Percentiles rank a stretch among this genome's conserved stretches.
Conservation (phyloP, 2,888 invertebrate genomes). For the Campoplex capitator region DNA sequence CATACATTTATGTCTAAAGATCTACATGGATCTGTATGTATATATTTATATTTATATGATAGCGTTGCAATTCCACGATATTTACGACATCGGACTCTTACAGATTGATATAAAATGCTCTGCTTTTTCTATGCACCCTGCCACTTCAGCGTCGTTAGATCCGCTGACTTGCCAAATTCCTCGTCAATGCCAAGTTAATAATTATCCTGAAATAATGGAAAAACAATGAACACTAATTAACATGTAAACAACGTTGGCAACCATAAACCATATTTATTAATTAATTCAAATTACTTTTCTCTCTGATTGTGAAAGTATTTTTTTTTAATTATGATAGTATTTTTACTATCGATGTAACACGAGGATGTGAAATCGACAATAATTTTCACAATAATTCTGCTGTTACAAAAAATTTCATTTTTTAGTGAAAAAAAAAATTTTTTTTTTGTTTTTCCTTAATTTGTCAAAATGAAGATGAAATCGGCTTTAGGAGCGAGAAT, state of each 20-base stretch:
- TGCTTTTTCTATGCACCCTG: not conserved
- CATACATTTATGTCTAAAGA: constrained; percentile 15
- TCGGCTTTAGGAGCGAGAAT: not conserved
- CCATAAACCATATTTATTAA: no score
- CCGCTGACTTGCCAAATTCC: constrained; percentile 48
- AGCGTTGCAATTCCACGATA: constrained; percentile 14
- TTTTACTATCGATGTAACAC: not conserved
- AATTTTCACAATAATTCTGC: not conserved
- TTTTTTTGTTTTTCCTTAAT: not conserved
- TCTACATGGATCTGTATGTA: not conserved
- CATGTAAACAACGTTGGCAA: not conserved
- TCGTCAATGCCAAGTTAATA: constrained; percentile 39
- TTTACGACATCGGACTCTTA: constrained; percentile 49
- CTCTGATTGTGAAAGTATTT: no score
- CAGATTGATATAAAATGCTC: constrained; percentile 29
- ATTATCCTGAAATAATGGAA: constrained; percentile 22
- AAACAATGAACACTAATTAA: not conserved
- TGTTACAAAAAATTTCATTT: no score
- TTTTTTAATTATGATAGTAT: not conserved
- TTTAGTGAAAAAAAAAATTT: not conserved
- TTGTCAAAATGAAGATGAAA: not conserved
- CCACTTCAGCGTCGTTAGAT: constrained; percentile 50
- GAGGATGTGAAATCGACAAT: not conserved
- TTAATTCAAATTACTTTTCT: no score
- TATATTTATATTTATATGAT: constrained; percentile 14